Evolutionary conservation across 2,888 invertebrate genomes (phyloP), one percentile per base, ranked within the genome.

Genomic region (Drosophila nr. fundita): DNA sequence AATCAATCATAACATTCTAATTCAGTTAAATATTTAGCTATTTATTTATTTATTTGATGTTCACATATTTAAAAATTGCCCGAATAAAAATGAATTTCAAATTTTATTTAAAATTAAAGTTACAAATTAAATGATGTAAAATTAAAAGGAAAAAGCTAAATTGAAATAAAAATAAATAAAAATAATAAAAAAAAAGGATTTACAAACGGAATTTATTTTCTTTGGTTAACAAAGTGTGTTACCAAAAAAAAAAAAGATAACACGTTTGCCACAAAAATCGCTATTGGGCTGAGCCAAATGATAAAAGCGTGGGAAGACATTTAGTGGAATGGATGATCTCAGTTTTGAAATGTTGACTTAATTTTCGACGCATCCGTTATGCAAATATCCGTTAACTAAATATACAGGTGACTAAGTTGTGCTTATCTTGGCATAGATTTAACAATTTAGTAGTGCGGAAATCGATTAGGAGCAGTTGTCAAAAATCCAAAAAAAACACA

Each of bases 231-330:
- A 57, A 15, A 36, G 34, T 55, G 11, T n/a, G n/a, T 50, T 53
- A 59, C 30, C 65, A 34, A 45, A 5, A 30, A 13, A 45, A 49
- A 49, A 30, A 7, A n/a, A 42, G 5, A 7, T 54, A 74, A 80
- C 65, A 42, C 18, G 80, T 80, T 76, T 40, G 34, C 13, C 18
- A 21, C 15, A 54, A 34, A 40, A 50, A 42, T 69, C 30, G 61
- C 34, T 24, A 10, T 40, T 36, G 49, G 71, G 27, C 55, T 29
- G 52, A 53, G 61, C 42, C 61, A 42, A 52, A 48, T 45, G 71
- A 62, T 62, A 52, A 57, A 53, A 67, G 77, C 77, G 81, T 80
- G 78, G 78, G 78, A 81, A 18, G 24, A 29, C 29, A 21, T 36
- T 21, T 48, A 18, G 34, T 66, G 32, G 38, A 36, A 57, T 77